Evolutionary conservation across 1,140 invertebrate species (phyloP), one percentile per base, ranked within the genome.

Genomic region (Harlomillsia oculata): DNA sequence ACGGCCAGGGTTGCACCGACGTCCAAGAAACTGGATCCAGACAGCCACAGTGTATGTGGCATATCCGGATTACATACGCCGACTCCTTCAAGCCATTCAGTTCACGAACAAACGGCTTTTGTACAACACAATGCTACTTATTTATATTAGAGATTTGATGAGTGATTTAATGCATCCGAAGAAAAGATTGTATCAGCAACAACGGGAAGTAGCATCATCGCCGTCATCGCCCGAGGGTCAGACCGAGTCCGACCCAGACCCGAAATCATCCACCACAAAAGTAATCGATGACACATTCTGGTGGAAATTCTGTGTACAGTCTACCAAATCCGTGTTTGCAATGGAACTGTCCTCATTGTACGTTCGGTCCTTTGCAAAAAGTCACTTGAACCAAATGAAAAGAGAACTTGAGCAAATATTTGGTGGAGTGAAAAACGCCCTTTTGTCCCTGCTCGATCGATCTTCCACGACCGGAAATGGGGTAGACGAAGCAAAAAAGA

Each of bases 381-480:
- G n/a, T n/a, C n/a, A n/a, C n/a, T n/a, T n/a, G n/a, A n/a, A n/a
- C n/a, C n/a, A n/a, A n/a, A n/a, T n/a, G n/a, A n/a, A n/a, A n/a
- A n/a, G n/a, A 16, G 49, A 79, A 75, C 73, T 78, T 2, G 66
- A 76, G 37, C 68, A 73, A 14, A 74, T 84, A 68, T 80, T 83
- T 57, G 69, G 75, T 32, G 73, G 76, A 26, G 74, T 83, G 21
- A 76, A 80, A 59, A 68, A 76, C 28, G 76, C 81, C 2, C 76
- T 84, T 52, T 75, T 77, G 30, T 71, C 75, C 13, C 71, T 79
- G 5, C 72, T 84, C 69, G 75, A 29, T 76, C 80, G 41, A 71
- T 74, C n/a, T 84, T 82, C 82, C 73, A 83, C 53, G 80, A 83
- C 62, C 72, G 78, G 18, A 71, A 48, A 37, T 30, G 30, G 13